Evolutionary conservation across 2,888 invertebrate genomes (phyloP).

Genomic region (Amiota communis): DNA sequence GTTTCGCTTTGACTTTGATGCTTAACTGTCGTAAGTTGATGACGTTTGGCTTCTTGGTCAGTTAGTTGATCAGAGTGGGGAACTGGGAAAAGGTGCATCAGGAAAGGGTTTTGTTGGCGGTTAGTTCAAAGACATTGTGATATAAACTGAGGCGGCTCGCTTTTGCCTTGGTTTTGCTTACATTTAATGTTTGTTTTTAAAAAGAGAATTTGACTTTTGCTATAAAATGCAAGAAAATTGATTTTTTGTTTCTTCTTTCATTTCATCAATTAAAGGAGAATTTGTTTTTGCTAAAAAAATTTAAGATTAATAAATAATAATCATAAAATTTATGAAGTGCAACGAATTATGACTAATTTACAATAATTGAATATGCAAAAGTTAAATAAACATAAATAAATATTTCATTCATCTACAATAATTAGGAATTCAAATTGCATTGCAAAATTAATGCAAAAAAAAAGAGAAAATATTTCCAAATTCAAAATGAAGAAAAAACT

Average conservation of each 20-base stretch:
- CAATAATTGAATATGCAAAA: slow-evolving; percentile 40
- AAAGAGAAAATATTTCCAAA: background rate
- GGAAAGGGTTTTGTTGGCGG: slow-evolving; percentile 18
- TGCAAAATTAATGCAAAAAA: background rate
- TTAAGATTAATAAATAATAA: slow-evolving; percentile 18
- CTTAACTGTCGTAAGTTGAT: slow-evolving; percentile 53
- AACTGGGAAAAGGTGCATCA: background rate
- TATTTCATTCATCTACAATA: too few species aligned
- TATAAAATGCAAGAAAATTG: slow-evolving; percentile 8
- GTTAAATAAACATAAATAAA: too few species aligned
- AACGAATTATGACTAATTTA: slow-evolving; percentile 59
- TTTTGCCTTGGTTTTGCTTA: slow-evolving; percentile 6
- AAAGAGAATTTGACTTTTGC: background rate
- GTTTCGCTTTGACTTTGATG: slow-evolving; percentile 63
- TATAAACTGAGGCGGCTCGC: background rate
- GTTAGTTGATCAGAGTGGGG: too few species aligned
- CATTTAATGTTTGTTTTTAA: background rate
- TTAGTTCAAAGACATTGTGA: slow-evolving; percentile 2
- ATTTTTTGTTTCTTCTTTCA: background rate
- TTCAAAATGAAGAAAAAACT: background rate
- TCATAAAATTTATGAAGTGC: slow-evolving; percentile 62
- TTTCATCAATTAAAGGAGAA: slow-evolving; percentile 3
- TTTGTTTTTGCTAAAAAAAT: slow-evolving; percentile 40
- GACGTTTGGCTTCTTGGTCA: background rate
- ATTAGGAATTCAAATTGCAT: background rate